Evolutionary conservation across 2,888 invertebrate species (phyloP), one percentile per base, ranked within the genome.

Genomic region (Drosophila aldrichi): DNA sequence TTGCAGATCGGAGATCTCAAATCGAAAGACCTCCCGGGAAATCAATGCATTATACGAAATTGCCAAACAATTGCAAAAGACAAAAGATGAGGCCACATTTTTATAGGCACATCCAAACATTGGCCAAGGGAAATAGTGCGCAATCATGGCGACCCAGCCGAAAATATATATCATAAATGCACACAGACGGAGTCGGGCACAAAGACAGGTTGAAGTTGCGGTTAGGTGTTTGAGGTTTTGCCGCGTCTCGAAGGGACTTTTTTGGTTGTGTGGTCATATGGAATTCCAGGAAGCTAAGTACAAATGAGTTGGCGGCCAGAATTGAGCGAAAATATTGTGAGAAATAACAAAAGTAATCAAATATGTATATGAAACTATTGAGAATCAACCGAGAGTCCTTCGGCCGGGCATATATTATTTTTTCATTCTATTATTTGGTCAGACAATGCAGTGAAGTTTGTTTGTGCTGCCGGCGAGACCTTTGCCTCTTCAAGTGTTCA

Each of bases 261-360:
- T 36, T 62, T 62, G 54, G 54, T 56, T 73, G 74, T 81, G 77
- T 83, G 83, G 83, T 77, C 80, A 65, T 55, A 66, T 46, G 70
- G 41, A 68, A 65, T 88, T 86, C 85, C 49, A 54, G 60, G 85
- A 86, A 85, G 77, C 72, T 75, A 79, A 79, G 74, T 68, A 83
- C 81, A 82, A 77, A 77, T 66, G 73, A 83, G 81, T 77, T 65
- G 78, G 64, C 71, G 74, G 49, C 68, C 14, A 48, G 51, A 58
- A 71, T 70, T 70, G 68, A 74, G 88, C 86, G 63, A 86, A 86
- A 86, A 86, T 88, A 88, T 86, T 86, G 71, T 88, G 86, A 83
- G 83, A 88, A 88, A 81, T 62, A 86, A 86, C 85, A 86, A 61
- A 61, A 69, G 76, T 77, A 76, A 82, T 86, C 81, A 78, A 83